Conservation (phyloP, 2,888 invertebrate genomes). For the Lasius platythorax region DNA sequence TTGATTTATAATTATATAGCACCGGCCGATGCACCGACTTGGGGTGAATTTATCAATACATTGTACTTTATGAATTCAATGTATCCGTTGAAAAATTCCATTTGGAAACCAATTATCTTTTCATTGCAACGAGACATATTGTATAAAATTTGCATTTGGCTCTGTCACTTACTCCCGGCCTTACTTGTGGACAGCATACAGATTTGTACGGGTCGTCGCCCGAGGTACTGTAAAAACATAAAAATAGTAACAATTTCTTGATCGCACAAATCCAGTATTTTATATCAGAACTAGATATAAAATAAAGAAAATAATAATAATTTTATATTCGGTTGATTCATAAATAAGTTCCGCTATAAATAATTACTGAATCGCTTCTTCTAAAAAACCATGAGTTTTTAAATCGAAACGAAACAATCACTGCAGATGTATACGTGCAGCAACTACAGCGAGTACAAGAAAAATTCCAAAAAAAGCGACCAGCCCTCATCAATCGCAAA, state of each 20-base stretch:
- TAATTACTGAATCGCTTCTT: too few relatives aligned
- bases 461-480: too few relatives aligned
- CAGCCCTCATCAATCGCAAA: too few relatives aligned
- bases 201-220: constrained; percentile 89
- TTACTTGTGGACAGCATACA: constrained; percentile 89
- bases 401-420: too few relatives aligned
- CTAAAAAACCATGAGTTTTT: too few relatives aligned
- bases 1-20: constrained; percentile 94
- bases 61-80: constrained; percentile 82
- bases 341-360: too few relatives aligned
- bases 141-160: constrained; percentile 88
- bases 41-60: constrained; percentile 90
- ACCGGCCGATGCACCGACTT: constrained; percentile 93
- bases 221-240: constrained; percentile 86
- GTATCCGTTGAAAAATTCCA: constrained; percentile 87
- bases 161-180: constrained; percentile 92
- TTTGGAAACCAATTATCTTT: constrained; percentile 89
- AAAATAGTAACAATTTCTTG: neutral
- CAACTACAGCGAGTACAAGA: too few relatives aligned
- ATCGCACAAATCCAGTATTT: neutral
- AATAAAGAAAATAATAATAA: too few relatives aligned
- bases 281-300: too few relatives aligned
- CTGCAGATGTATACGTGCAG: too few relatives aligned
- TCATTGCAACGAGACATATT: constrained; percentile 87
- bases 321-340: too few relatives aligned